Conservation (phyloP, 2,888 invertebrate genomes). For the Tachina grossa region DNA sequence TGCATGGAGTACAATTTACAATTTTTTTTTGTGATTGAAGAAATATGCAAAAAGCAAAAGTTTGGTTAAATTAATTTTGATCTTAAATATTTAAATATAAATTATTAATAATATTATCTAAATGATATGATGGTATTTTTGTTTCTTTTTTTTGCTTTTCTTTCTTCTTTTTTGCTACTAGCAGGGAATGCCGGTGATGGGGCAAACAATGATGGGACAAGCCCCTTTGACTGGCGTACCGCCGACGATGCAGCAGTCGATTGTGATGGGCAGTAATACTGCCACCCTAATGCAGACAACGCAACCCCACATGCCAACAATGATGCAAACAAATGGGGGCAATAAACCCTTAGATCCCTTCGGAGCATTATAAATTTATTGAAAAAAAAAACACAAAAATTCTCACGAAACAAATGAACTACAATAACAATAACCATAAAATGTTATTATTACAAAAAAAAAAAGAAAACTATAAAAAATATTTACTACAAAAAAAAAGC, state of each 20-base stretch:
- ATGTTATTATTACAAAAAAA: constrained; percentile 39
- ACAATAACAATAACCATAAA: constrained; percentile 45
- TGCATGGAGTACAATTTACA: constrained; percentile 51
- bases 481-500: constrained; percentile 39
- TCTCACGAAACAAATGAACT: constrained; percentile 41
- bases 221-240: constrained; percentile 82
- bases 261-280: constrained; percentile 79
- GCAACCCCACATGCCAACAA: constrained; percentile 75
- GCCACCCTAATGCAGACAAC: constrained; percentile 78
- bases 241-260: constrained; percentile 78
- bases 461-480: constrained; percentile 23
- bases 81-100: neutral
- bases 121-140: constrained; percentile 1
- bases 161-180: constrained; percentile 69
- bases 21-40: constrained; percentile 57
- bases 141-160: constrained; percentile 45
- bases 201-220: constrained; percentile 82
- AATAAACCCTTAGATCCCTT: constrained; percentile 85
- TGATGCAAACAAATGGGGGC: constrained; percentile 78
- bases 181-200: constrained; percentile 83
- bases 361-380: constrained; percentile 83
- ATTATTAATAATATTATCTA: neutral
- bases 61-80: constrained; percentile 24
- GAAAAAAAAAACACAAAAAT: constrained; percentile 36
- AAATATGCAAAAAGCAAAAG: constrained; percentile 44